Conservation (phyloP, 2,113 vertebrate species). For the Budorcas taxicolor region DNA sequence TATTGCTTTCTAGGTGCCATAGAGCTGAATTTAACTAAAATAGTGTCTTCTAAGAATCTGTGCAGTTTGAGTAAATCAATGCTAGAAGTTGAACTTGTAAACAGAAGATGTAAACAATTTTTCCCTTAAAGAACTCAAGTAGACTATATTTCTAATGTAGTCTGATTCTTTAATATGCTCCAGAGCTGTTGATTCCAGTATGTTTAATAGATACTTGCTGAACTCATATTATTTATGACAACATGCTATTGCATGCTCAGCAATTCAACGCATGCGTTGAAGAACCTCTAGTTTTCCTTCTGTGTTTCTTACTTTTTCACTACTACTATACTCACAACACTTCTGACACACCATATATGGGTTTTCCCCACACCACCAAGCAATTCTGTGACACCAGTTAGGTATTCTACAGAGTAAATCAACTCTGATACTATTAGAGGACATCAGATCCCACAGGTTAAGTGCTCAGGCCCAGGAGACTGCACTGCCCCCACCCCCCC, state of each 20-base stretch:
- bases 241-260: not conserved
- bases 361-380: not conserved
- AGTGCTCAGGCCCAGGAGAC: not conserved
- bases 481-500: rapidly evolving
- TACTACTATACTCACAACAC: not conserved
- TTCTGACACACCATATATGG: not conserved
- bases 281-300: not conserved
- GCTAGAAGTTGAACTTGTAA: not conserved
- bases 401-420: not conserved
- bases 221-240: not conserved
- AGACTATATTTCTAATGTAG: not conserved
- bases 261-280: not conserved
- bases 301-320: not conserved
- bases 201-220: not conserved
- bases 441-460: not conserved
- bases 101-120: not conserved
- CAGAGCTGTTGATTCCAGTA: not conserved
- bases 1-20: not conserved
- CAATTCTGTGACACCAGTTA: not conserved
- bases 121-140: not conserved
- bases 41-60: not conserved
- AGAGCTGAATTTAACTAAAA: not conserved
- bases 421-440: not conserved
- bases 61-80: not conserved
- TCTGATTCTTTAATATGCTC: not conserved